Evolutionary conservation across 2,113 vertebrate genomes (phyloP), one percentile per base, ranked within the genome.

Genomic region (Plestiodon gilberti): DNA sequence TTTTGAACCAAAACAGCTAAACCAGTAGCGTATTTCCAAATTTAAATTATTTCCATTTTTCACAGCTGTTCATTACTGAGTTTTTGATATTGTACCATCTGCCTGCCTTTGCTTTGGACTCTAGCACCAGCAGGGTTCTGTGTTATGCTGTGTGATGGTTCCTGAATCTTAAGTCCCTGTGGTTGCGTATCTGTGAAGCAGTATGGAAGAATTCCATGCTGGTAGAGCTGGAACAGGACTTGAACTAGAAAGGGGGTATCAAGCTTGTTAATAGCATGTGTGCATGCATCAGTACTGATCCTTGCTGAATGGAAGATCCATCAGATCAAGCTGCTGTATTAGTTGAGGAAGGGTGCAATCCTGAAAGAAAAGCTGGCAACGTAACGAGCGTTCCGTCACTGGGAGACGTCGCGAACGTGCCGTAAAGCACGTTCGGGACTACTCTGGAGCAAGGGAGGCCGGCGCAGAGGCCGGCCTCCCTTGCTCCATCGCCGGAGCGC

Each of bases 31-130:
- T 40, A 18, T 75, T 59, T 61, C 18, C 55, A 33, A 3, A 23
- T 62, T 75, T 71, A 14, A 38, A 38, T 75, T 83, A 74, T 83
- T 75, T 62, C 7, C 57, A n/a, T 83, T n/a, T 62, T 43, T 71
- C 33, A 6, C 70, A 71, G 70, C 35, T 82, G 40, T 38, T 30
- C 74, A 89, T 82, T 35, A 28, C 69, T 86, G 3, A 13, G 2
- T 74, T 14, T 81, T 4, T 83, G 76, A 76, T 40, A 80, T 55
- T 77, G 80, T 38, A 79, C 11, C 84, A 80, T n/a, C 73, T 62
- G 82, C 38, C 5, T 67, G 28, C 25, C 33, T 84, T 57, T 67
- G 17, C 75, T 88, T 87, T 35, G 81, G 57, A 78, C 78, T 88
- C 79, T 87, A 85, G 43, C 62, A 2, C 7, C 33, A 82, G 69